Conservation (phyloP, 1,140 invertebrate genomes). For the Drosophila yakuba region DNA sequence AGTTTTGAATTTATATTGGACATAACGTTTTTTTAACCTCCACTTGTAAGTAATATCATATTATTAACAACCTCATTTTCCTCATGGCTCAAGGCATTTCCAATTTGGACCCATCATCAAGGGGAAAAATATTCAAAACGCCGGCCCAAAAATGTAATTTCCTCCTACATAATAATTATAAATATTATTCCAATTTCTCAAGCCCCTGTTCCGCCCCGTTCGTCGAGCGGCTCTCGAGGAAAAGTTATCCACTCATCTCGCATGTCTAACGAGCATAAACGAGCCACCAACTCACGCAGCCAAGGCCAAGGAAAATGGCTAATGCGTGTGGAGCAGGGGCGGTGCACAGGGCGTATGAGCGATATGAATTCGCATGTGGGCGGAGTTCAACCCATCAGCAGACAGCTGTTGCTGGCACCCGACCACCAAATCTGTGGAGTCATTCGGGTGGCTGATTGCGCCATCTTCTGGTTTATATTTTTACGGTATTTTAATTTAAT, state of each 20-base stretch:
- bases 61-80: constrained; percentile 31
- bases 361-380: constrained; percentile 8
- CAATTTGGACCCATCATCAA: constrained; percentile 34
- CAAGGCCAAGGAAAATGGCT: constrained; percentile 46
- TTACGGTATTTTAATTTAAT: constrained; percentile 71
- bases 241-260: constrained; percentile 58
- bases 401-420: constrained; percentile 56
- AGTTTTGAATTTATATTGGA: no score
- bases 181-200: constrained; percentile 59
- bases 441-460: constrained; percentile 49
- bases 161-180: constrained; percentile 62
- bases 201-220: background rate
- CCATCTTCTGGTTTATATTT: constrained; percentile 60
- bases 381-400: constrained; percentile 44
- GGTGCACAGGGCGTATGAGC: constrained; percentile 1
- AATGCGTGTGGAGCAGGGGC: constrained; percentile 25
- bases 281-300: constrained; percentile 48
- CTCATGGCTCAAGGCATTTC: constrained; percentile 19
- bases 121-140: constrained; percentile 3
- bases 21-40: no score
- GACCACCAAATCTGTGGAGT: constrained; percentile 38
- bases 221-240: constrained; percentile 15
- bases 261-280: constrained; percentile 57
- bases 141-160: constrained; percentile 50
- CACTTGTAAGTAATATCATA: constrained; percentile 2